A percentile compares a stretch with the other conserved stretches of the same genome.
These are phyloP conservation scores for Monopterus albus DNA, from an alignment of 2,113 vertebrate genomes.

Conservation along the genomic window DNA sequence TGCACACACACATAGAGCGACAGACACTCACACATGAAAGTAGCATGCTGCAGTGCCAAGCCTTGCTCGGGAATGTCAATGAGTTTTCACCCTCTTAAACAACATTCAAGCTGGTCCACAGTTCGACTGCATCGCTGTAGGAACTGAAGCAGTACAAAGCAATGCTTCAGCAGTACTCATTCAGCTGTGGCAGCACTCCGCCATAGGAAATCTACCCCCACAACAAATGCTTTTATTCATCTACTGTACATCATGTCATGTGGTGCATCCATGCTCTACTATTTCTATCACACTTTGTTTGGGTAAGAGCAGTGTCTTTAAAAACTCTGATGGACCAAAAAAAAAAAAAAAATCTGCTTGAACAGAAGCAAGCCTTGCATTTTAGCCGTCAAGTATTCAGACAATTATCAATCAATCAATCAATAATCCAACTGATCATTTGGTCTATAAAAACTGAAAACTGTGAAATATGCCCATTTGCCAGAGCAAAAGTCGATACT, in stretches of 20 bases:
- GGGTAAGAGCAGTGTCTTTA: background rate
- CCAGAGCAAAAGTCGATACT: no score
- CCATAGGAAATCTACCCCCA: conserved; percentile 51
- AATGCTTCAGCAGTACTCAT: conserved; percentile 44
- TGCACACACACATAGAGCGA: conserved; percentile 21
- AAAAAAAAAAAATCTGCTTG: no score
- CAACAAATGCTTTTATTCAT: conserved; percentile 44
- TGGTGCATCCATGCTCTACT: conserved; percentile 33
- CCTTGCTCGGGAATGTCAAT: conserved; percentile 59
- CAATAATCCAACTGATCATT: no score
- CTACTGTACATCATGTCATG: conserved; percentile 44
- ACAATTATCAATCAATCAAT: no score
- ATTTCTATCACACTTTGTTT: conserved; percentile 14
- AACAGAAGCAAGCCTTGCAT: no score
- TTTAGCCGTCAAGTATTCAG: no score
- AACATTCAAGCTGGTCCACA: conserved; percentile 36
- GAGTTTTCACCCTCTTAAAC: conserved; percentile 43
- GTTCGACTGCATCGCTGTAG: conserved; percentile 36
- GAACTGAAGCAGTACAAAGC: conserved; percentile 37
- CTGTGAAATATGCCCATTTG: no score
- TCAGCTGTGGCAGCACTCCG: conserved; percentile 55
- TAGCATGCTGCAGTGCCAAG: conserved; percentile 26
- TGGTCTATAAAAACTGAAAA: no score
- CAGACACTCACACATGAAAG: conserved; percentile 54
- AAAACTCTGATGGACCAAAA: background rate